A percentile compares a stretch with the other conserved stretches of the same genome.
phyloP scores from a whole-genome alignment of 2,888 invertebrate genomes.

The Hanleya hanleyi region DNA sequence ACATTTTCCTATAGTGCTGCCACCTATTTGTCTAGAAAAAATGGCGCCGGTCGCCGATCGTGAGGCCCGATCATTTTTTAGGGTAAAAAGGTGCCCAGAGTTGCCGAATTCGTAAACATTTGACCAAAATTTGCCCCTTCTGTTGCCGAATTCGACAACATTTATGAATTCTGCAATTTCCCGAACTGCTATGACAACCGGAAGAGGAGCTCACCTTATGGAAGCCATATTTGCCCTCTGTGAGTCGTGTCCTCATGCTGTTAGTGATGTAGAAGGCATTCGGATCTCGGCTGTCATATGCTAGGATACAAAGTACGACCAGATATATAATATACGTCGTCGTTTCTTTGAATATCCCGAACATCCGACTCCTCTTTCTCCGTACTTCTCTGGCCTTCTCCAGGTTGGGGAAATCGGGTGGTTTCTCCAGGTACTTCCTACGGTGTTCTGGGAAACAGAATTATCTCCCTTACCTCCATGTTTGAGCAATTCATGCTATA shows the following conservation, averaged over 20 bases:
- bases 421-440: conserved; percentile 17
- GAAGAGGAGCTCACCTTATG: conserved; percentile 6
- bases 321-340: conserved; percentile 25
- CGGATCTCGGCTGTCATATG: conserved; percentile 17
- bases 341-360: conserved; percentile 25
- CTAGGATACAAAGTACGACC: conserved; percentile 18
- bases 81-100: no score
- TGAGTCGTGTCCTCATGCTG: conserved; percentile 17
- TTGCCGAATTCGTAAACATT: no score
- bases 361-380: conserved; percentile 30
- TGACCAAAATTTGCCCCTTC: no score
- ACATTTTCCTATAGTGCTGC: no score
- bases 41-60: no score
- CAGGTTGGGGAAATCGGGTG: conserved; percentile 13
- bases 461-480: not conserved
- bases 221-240: conserved; percentile 19
- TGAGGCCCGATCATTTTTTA: no score
- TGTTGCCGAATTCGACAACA: no score
- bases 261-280: conserved; percentile 16
- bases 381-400: conserved; percentile 8
- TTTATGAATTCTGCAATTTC: no score
- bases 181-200: not conserved
- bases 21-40: no score
- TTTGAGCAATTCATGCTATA: not conserved
- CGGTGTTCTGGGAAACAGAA: conserved; percentile 18